Conservation (phyloP, 2,113 vertebrate genomes). For the Neomonachus schauinslandi region DNA sequence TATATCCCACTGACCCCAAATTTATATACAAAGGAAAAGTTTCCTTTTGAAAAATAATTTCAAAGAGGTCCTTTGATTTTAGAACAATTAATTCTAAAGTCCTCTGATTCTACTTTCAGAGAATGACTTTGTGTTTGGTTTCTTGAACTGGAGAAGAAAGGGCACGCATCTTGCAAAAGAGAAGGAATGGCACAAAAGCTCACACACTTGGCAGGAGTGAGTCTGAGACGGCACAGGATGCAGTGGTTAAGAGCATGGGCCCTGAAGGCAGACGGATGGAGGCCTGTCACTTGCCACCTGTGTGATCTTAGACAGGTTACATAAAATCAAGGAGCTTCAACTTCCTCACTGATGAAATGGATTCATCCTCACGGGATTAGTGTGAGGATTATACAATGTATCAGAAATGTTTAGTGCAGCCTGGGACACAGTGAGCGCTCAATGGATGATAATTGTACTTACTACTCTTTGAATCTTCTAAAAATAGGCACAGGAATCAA, state of each 20-base stretch:
- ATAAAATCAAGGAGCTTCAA: background rate
- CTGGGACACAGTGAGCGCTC: background rate
- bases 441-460: background rate
- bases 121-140: background rate
- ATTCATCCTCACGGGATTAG: background rate
- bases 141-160: background rate
- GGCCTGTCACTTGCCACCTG: background rate
- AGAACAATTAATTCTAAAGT: conserved; percentile 20
- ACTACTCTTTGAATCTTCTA: background rate
- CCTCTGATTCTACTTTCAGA: background rate
- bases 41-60: conserved; percentile 56
- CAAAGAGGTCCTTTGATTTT: conserved; percentile 46
- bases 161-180: background rate
- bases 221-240: background rate
- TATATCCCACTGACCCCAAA: background rate
- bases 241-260: background rate
- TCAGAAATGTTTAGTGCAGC: background rate
- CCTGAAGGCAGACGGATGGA: background rate
- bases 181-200: background rate
- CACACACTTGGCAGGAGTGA: background rate
- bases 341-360: background rate
- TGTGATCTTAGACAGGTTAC: background rate
- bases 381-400: background rate
- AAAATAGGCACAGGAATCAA: background rate
- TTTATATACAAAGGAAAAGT: conserved; percentile 35